phyloP scores from a whole-genome alignment of 2,888 invertebrate species.

The Campoplex nolae region DNA sequence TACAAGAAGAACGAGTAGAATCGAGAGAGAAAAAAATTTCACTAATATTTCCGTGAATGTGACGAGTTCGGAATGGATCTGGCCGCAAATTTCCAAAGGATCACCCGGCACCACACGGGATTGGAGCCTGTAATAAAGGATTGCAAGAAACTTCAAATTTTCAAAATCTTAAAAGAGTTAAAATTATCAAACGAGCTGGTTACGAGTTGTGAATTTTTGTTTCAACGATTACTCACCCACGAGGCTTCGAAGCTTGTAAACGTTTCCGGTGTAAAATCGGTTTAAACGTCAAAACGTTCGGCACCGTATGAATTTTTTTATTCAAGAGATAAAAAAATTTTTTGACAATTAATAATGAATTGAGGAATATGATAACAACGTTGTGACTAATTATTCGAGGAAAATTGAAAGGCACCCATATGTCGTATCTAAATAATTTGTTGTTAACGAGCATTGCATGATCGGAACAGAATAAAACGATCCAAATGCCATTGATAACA shows the following conservation, averaged over 20 bases:
- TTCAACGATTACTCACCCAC: conserved; percentile 38
- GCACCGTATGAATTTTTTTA: conserved; percentile 38
- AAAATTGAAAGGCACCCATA: conserved; percentile 63
- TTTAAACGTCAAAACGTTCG: conserved; percentile 14
- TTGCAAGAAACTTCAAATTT: not conserved
- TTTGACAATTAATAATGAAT: conserved; percentile 46
- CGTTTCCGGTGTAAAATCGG: not conserved
- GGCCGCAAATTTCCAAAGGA: conserved; percentile 53
- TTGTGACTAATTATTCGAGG: conserved; percentile 56
- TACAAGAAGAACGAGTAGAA: conserved; percentile 57
- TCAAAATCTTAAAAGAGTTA: not conserved
- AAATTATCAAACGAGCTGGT: not conserved
- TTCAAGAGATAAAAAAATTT: conserved; percentile 58
- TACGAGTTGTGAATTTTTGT: not conserved
- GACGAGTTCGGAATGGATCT: conserved; percentile 64
- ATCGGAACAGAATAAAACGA: conserved; percentile 31
- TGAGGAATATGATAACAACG: conserved; percentile 47
- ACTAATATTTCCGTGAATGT: conserved; percentile 50
- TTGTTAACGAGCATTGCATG: conserved; percentile 19
- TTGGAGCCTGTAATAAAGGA: conserved; percentile 55
- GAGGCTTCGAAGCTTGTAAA: not conserved
- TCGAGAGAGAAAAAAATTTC: conserved; percentile 57
- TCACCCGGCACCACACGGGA: not conserved
- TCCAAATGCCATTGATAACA: conserved; percentile 31
- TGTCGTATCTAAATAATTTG: not conserved